Percentiles rank a stretch among this genome's conserved stretches.
phyloP scores from a whole-genome alignment of 2,113 vertebrate genomes.

The Psophia crepitans region DNA sequence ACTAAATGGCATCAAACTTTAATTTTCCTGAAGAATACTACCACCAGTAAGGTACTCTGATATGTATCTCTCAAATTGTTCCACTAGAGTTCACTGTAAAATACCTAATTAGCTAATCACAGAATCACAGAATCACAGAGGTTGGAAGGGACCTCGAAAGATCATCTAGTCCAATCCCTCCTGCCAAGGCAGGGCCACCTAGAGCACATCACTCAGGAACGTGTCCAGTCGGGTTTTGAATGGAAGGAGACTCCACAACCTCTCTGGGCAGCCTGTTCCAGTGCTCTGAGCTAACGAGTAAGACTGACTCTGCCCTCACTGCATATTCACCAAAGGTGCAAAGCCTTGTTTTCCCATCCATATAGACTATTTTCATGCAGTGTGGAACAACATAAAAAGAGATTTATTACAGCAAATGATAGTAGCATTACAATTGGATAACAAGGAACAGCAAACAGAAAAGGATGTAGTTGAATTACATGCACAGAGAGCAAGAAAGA shows the following conservation, averaged over 20 bases:
- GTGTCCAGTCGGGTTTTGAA: too few species aligned
- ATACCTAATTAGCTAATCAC: background rate
- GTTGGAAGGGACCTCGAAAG: too few species aligned
- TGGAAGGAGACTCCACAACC: too few species aligned
- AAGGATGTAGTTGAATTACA: background rate
- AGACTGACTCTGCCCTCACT: background rate
- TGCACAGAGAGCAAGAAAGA: background rate
- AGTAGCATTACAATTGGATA: background rate
- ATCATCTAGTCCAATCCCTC: too few species aligned
- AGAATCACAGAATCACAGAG: too few species aligned
- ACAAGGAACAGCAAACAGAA: background rate
- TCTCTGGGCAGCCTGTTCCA: too few species aligned
- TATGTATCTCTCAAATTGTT: background rate
- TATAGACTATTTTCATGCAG: background rate
- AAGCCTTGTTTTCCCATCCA: background rate
- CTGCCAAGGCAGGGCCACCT: too few species aligned
- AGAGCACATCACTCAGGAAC: too few species aligned
- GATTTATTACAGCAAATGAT: background rate
- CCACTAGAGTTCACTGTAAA: background rate
- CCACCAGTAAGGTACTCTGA: background rate
- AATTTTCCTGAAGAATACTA: background rate
- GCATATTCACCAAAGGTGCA: background rate
- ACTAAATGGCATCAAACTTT: background rate
- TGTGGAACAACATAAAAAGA: background rate
- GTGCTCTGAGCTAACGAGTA: background rate